Conservation (phyloP, 1,140 invertebrate genomes). For the Anastrepha obliqua region DNA sequence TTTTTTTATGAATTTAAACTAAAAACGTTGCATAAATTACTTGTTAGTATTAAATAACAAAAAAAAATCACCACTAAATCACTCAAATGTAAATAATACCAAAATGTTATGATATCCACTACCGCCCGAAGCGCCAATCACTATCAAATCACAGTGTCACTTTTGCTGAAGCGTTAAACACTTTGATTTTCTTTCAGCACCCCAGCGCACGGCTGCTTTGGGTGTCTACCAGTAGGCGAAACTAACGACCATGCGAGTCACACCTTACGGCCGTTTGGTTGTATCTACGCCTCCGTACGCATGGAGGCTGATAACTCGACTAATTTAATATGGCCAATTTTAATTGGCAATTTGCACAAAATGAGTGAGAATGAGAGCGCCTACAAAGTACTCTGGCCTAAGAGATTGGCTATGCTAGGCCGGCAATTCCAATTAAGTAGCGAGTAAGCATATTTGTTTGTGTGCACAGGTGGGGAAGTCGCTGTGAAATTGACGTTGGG, state of each 20-base stretch:
- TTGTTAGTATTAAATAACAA: neutral
- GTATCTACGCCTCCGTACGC: slow-evolving; percentile 58
- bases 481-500: neutral
- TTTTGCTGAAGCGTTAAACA: neutral
- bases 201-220: neutral
- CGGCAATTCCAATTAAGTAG: neutral
- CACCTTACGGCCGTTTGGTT: neutral
- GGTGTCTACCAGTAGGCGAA: too few species aligned
- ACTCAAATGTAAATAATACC: neutral
- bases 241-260: neutral
- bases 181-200: neutral
- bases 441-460: neutral
- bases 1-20: too few species aligned
- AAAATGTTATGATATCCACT: neutral
- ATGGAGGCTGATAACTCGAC: slow-evolving; percentile 74
- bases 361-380: slow-evolving; percentile 35
- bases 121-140: neutral
- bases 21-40: too few species aligned
- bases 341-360: slow-evolving; percentile 71
- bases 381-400: neutral
- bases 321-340: slow-evolving; percentile 74
- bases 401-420: neutral
- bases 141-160: neutral
- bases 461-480: neutral
- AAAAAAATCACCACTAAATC: neutral